Conservation (phyloP, 2,888 invertebrate species). For the Cantharis rustica region DNA sequence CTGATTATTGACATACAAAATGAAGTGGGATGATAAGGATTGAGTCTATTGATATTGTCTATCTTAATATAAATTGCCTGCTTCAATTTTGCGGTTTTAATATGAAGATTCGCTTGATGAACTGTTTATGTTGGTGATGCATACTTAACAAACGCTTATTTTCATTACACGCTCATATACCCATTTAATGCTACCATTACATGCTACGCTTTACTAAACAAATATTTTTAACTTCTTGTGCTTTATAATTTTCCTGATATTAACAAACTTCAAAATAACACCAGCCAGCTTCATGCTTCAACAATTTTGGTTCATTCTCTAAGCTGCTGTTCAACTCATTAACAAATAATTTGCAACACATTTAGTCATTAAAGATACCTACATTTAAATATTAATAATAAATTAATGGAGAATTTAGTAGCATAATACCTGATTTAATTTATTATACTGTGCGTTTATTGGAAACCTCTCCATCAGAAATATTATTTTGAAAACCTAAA, state of each 20-base stretch:
- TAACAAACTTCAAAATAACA: not conserved
- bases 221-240: constrained; percentile 16
- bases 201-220: constrained; percentile 14
- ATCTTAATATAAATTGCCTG: not conserved
- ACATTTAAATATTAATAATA: not conserved
- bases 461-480: not conserved
- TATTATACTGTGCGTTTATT: not conserved
- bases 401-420: not conserved
- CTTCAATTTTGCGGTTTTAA: constrained; percentile 1
- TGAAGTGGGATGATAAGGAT: constrained; percentile 11
- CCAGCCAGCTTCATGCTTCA: not conserved
- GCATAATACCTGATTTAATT: not conserved
- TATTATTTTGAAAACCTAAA: not conserved
- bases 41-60: not conserved
- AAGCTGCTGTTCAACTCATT: not conserved
- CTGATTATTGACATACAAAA: constrained; percentile 15
- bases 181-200: constrained; percentile 18
- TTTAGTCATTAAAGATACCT: not conserved
- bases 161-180: constrained; percentile 22
- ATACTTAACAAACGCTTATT: constrained; percentile 17
- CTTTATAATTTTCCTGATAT: constrained; percentile 10
- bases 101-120: not conserved
- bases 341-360: not conserved
- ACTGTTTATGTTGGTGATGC: constrained; percentile 8
- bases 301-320: not conserved